Conservation (phyloP, 2,113 vertebrate species). For the Anoura caudifer region DNA sequence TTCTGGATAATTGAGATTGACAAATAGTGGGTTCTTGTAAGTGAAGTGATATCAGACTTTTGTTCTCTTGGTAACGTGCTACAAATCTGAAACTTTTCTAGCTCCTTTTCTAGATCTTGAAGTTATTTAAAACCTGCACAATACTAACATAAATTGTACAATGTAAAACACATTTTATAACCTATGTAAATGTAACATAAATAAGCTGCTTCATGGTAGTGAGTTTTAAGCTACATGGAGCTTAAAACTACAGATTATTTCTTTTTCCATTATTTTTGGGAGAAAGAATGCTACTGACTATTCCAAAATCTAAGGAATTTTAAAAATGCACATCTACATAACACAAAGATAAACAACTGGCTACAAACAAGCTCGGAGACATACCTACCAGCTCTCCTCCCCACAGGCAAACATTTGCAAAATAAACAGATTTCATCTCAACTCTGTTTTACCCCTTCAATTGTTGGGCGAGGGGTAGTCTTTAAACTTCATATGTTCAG, state of each 20-base stretch:
- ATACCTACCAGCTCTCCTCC: not conserved
- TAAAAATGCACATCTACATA: not conserved
- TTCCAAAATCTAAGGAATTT: constrained; percentile 19
- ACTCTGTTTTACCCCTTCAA: not conserved
- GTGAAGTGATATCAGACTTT: not conserved
- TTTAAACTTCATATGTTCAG: not conserved
- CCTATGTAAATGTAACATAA: not conserved
- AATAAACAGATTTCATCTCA: not conserved
- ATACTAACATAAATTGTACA: not conserved
- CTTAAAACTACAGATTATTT: not conserved
- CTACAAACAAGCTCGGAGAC: not conserved
- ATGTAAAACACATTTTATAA: not conserved
- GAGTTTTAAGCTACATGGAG: not conserved
- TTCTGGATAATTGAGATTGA: not conserved
- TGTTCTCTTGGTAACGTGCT: not conserved
- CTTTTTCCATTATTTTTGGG: not conserved
- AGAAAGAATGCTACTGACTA: not conserved
- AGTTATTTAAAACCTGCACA: not conserved
- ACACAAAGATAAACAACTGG: not conserved
- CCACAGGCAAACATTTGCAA: not conserved
- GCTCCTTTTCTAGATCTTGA: not conserved
- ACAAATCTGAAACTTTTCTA: not conserved
- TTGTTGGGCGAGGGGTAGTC: not conserved
- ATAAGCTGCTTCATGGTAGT: not conserved
- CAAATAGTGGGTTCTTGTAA: not conserved